phyloP scores from a whole-genome alignment of 2,113 vertebrate genomes.

The Sinocyclocheilus maitianheensis region DNA sequence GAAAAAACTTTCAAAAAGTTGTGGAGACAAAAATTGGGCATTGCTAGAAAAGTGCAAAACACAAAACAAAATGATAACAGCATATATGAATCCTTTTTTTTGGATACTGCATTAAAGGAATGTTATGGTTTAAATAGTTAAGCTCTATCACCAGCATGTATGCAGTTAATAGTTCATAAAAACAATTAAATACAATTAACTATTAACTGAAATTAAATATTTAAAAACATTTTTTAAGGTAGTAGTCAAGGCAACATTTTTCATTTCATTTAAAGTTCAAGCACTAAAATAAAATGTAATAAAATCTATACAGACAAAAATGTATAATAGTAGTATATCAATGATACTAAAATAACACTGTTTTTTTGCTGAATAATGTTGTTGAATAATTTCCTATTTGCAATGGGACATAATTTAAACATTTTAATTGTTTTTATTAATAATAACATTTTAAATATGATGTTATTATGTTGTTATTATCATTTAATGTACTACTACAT shows the following conservation, averaged over 20 bases:
- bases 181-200: too few species aligned
- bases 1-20: constrained; percentile 3
- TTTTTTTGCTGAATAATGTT: neutral
- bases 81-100: neutral
- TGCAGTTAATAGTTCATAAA: too few species aligned
- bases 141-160: too few species aligned
- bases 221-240: too few species aligned
- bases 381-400: neutral
- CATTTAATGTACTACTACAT: neutral
- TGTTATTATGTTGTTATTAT: neutral
- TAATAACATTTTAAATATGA: neutral
- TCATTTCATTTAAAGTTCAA: too few species aligned
- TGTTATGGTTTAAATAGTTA: neutral
- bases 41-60: neutral
- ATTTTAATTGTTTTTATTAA: neutral
- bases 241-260: neutral
- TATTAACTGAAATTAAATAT: too few species aligned
- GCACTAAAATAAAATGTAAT: too few species aligned
- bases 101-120: neutral
- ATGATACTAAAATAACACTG: neutral
- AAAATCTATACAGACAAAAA: too few species aligned
- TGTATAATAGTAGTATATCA: too few species aligned
- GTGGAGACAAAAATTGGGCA: neutral
- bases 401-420: neutral
- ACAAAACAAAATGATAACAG: neutral